Base-by-base conservation (phyloP, 1,140 invertebrate species). In the Euwallacea fornicatus region DNA sequence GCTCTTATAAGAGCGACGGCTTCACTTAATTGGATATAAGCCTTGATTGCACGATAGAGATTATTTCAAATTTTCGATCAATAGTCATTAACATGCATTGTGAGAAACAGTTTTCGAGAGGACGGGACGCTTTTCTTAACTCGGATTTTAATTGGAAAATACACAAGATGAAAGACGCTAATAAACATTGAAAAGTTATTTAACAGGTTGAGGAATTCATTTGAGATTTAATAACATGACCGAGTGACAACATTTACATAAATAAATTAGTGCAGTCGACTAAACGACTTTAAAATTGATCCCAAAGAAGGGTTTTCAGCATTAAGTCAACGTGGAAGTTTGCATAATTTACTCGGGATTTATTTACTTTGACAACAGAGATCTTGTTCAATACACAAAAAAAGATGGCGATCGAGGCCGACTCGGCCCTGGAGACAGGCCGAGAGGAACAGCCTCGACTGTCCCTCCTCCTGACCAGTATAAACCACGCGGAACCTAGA, bases 11-110 rank as follows among this genome's bases (percentile, higher is more conserved):
- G 43, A 62, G 59, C 67, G 67, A 69, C 67, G 67, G 61, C 67
- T 69, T 69, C 67, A 69, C 44, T 69, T 69, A 69, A 69, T 69
- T 69, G 67, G 67, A 69, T 69, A 69, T 69, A 69, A 62, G 67
- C 67, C 67, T 62, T 69, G 67, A 69, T 69, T 69, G 58, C 67
- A 62, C 59, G 67, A 62, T 62, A 69, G 58, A 69, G 67, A 69
- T 69, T 62, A 69, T 69, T 69, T 69, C 59, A 69, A 61, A 69
- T 43, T 62, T 69, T 69, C 60, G 67, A 69, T 69, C 67, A 69
- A 69, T 69, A 69, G 47, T 69, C 60, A 56, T 69, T 69, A 69
- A 61, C 67, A 69, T 69, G 67, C 67, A 69, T 69, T 69, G 67
- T 69, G 59, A 69, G 58, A 62, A 69, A 69, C 67, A 55, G 67